Conservation (phyloP, 2,888 invertebrate species). For the Venusia cambrica region DNA sequence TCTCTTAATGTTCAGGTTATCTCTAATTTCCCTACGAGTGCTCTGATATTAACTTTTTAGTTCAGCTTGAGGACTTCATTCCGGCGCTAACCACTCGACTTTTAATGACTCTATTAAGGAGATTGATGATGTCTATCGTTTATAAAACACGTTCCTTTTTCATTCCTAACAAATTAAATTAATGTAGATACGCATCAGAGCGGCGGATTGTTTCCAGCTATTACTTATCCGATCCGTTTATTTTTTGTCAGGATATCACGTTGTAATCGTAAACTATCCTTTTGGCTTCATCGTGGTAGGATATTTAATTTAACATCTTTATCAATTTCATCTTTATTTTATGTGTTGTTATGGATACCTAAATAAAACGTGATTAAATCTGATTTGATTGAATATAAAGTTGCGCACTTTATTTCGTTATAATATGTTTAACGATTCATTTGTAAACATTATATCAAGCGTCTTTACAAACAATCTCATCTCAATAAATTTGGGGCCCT, state of each 20-base stretch:
- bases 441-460: constrained; percentile 28
- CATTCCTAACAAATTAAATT: constrained; percentile 74
- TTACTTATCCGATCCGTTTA: constrained; percentile 16
- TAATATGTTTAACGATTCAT: constrained; percentile 14
- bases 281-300: too few species aligned
- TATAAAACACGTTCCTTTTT: constrained; percentile 61
- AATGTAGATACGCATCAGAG: constrained; percentile 63
- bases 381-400: too few species aligned
- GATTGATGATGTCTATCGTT: constrained; percentile 72
- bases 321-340: constrained; percentile 19
- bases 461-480: constrained; percentile 39
- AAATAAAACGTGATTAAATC: too few species aligned
- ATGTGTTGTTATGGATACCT: constrained; percentile 9
- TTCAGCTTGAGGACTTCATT: constrained; percentile 27
- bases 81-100: constrained; percentile 59
- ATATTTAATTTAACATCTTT: constrained; percentile 19
- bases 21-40: constrained; percentile 55
- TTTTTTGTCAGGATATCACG: constrained; percentile 25
- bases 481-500: constrained; percentile 35
- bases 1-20: too few species aligned
- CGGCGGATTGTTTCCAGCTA: constrained; percentile 30
- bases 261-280: too few species aligned
- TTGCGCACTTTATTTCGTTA: too few species aligned
- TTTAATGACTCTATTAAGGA: constrained; percentile 79
- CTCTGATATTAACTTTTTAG: constrained; percentile 43